Percentiles rank a stretch among this genome's conserved stretches.
Conservation (phyloP, 1,140 invertebrate genomes). For the Fopius arisanus region DNA sequence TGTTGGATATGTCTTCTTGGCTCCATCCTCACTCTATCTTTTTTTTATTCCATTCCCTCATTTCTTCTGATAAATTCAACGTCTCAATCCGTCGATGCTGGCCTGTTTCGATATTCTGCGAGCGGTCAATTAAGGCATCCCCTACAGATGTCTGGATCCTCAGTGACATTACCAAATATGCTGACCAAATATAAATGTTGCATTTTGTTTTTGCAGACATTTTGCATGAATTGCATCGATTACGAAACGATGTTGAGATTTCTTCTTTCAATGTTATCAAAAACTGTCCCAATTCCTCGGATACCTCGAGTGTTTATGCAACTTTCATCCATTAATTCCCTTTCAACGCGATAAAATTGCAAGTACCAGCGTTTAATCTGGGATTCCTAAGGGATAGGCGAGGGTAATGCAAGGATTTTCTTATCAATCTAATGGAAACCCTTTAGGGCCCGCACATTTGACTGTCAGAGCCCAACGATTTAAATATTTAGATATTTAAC, state of each 20-base stretch:
- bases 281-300: background rate
- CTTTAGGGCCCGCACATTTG: conserved; percentile 24
- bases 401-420: conserved; percentile 28
- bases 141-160: conserved; percentile 46
- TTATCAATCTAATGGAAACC: conserved; percentile 51
- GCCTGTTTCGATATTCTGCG: conserved; percentile 44
- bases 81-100: conserved; percentile 51
- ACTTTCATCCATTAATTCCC: too few relatives aligned
- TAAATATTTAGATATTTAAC: too few relatives aligned
- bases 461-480: too few relatives aligned
- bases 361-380: too few relatives aligned
- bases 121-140: conserved; percentile 51
- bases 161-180: background rate
- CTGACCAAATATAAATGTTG: background rate
- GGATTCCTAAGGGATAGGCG: background rate
- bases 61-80: conserved; percentile 48
- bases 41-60: background rate
- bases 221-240: background rate
- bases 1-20: background rate
- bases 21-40: background rate
- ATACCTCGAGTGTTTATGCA: too few relatives aligned
- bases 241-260: background rate
- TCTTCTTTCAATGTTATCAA: background rate
- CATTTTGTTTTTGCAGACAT: background rate
- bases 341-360: too few relatives aligned